Percentiles rank a stretch among this genome's conserved stretches.
Conservation (phyloP, 2,797 vertebrate species). For the Anguilla marmorata region DNA sequence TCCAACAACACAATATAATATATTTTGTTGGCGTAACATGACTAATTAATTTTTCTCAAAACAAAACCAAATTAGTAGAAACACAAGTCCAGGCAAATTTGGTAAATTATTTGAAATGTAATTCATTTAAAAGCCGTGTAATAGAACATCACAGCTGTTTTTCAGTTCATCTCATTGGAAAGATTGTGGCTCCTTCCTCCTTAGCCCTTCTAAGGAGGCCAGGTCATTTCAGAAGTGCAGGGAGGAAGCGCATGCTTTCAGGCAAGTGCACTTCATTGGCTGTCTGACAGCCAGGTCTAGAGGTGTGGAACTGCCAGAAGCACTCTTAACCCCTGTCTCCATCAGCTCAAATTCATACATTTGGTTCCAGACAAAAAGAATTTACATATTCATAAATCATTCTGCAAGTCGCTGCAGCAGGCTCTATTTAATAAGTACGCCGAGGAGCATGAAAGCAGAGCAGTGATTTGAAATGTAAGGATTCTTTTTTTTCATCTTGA, state of each 20-base stretch:
- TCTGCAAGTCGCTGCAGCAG: background rate
- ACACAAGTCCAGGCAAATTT: background rate
- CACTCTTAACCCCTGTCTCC: background rate
- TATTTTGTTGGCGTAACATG: background rate
- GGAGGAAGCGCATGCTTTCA: background rate
- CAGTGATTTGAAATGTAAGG: slow-evolving; percentile 11
- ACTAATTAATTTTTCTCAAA: too few species aligned
- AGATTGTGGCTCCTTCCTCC: too few species aligned
- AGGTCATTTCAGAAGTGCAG: background rate
- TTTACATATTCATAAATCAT: slow-evolving; percentile 44
- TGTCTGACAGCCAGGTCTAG: slow-evolving; percentile 32
- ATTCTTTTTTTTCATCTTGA: background rate
- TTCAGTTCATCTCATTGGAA: too few species aligned
- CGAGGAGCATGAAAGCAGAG: slow-evolving; percentile 3
- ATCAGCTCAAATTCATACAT: slow-evolving; percentile 32
- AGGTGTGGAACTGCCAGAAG: slow-evolving; percentile 25
- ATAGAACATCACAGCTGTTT: too few species aligned
- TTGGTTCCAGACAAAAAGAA: slow-evolving; percentile 33
- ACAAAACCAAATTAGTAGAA: too few species aligned
- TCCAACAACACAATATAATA: background rate
- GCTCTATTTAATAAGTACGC: background rate
- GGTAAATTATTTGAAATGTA: background rate
- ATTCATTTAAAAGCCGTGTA: too few species aligned
- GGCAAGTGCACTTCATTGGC: background rate
- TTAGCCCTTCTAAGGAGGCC: background rate